Evolutionary conservation across 2,797 vertebrate genomes (phyloP).

Genomic region (Crenuchus spilurus): DNA sequence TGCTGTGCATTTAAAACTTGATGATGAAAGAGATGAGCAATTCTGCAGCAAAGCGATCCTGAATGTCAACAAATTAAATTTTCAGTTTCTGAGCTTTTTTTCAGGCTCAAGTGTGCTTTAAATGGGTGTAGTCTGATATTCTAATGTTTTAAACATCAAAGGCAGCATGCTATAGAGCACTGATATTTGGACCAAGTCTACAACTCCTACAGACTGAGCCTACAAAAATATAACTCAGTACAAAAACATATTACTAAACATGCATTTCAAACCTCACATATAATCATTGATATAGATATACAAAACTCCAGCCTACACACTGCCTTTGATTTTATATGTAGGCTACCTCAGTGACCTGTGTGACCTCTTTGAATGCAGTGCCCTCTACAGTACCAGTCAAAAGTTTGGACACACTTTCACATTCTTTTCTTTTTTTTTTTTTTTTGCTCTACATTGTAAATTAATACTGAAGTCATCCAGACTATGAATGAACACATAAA

Average conservation of each 20-base stretch:
- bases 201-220: too few species aligned
- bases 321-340: background rate
- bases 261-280: background rate
- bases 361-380: background rate
- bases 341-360: background rate
- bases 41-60: conserved; percentile 5
- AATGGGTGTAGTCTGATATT: conserved; percentile 8
- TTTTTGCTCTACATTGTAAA: too few species aligned
- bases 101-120: background rate
- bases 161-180: background rate
- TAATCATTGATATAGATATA: background rate
- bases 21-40: conserved; percentile 20
- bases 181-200: conserved; percentile 2
- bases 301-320: too few species aligned
- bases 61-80: conserved; percentile 17
- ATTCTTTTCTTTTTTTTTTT: too few species aligned
- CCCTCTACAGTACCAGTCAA: too few species aligned
- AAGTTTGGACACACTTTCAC: too few species aligned
- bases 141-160: conserved; percentile 24
- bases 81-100: background rate
- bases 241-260: background rate
- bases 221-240: too few species aligned
- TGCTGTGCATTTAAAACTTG: conserved; percentile 1
- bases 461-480: too few species aligned
- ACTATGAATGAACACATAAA: too few species aligned